Evolutionary conservation across 2,797 vertebrate species (phyloP).

Genomic region (Sebastes matsubarae): DNA sequence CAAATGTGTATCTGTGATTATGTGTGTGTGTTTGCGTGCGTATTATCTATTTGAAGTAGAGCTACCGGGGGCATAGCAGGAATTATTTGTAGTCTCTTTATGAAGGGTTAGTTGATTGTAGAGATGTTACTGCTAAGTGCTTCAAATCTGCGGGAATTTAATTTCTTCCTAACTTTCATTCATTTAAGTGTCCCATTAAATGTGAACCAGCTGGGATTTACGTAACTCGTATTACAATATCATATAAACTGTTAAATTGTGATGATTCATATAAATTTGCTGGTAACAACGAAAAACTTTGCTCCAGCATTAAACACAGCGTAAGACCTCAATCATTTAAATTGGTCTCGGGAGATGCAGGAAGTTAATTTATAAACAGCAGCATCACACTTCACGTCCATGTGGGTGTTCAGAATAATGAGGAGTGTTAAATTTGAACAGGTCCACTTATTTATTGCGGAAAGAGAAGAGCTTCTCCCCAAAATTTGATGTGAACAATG

Average conservation of each 20-base stretch:
- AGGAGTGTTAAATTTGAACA: constrained; percentile 16
- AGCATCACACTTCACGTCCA: constrained; percentile 15
- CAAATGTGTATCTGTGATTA: constrained; percentile 20
- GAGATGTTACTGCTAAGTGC: constrained; percentile 37
- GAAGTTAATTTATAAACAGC: constrained; percentile 25
- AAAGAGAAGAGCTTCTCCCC: neutral
- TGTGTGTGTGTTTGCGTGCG: neutral
- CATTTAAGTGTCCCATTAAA: constrained; percentile 38
- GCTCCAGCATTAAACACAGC: constrained; percentile 2
- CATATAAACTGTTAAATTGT: constrained; percentile 16
- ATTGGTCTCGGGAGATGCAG: constrained; percentile 31
- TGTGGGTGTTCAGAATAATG: constrained; percentile 36
- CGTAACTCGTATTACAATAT: neutral
- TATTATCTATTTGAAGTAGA: constrained; percentile 32
- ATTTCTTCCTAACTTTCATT: constrained; percentile 33
- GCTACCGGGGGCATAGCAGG: constrained; percentile 22
- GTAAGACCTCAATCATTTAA: constrained; percentile 39
- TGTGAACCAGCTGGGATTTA: constrained; percentile 40
- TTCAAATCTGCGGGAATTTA: constrained; percentile 44
- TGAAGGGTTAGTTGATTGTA: constrained; percentile 36
- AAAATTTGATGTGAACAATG: neutral
- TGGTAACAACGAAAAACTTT: constrained; percentile 8
- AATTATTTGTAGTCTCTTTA: constrained; percentile 53
- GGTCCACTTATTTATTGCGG: constrained; percentile 12
- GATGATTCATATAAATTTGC: neutral